Percentiles rank a stretch among this genome's conserved stretches.
phyloP scores from a whole-genome alignment of 37 sponge, comb jelly and placozoan species.

The Ephydatia muelleri region DNA sequence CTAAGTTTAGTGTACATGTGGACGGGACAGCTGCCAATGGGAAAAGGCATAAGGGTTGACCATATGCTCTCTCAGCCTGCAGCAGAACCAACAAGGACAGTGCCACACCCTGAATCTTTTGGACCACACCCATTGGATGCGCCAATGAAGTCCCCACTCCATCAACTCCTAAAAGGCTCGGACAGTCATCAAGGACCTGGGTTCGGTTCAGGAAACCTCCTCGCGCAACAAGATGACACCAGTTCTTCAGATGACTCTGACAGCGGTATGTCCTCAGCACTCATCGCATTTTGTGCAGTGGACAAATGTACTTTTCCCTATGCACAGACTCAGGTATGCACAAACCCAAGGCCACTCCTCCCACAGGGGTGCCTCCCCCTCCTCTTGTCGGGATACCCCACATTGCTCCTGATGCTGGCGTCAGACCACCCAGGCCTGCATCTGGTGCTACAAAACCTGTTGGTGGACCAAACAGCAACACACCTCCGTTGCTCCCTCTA shows the following conservation, averaged over 20 bases:
- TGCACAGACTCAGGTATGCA: neutral
- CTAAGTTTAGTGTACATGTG: no score
- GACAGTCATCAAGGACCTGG: no score
- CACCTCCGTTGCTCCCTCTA: no score
- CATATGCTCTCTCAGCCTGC: no score
- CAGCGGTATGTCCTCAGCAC: neutral
- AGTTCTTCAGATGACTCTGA: neutral
- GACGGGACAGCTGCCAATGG: no score
- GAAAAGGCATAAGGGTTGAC: no score
- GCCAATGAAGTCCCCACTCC: neutral
- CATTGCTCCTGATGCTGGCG: neutral
- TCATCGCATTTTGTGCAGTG: no score
- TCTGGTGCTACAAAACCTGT: neutral
- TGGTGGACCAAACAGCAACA: no score
- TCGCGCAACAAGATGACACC: neutral
- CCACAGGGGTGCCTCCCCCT: slow-evolving; percentile 7
- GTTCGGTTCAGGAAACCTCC: neutral
- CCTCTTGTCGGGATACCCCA: slow-evolving; percentile 25
- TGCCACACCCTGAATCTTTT: no score
- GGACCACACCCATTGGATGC: no score
- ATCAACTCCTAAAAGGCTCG: neutral
- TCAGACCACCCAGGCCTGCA: neutral
- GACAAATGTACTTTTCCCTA: neutral
- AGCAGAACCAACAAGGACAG: no score
- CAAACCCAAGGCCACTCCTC: neutral